Evolutionary conservation across 2,113 vertebrate genomes (phyloP), one percentile per base, ranked within the genome.

Genomic region (Ceyx margarethae): DNA sequence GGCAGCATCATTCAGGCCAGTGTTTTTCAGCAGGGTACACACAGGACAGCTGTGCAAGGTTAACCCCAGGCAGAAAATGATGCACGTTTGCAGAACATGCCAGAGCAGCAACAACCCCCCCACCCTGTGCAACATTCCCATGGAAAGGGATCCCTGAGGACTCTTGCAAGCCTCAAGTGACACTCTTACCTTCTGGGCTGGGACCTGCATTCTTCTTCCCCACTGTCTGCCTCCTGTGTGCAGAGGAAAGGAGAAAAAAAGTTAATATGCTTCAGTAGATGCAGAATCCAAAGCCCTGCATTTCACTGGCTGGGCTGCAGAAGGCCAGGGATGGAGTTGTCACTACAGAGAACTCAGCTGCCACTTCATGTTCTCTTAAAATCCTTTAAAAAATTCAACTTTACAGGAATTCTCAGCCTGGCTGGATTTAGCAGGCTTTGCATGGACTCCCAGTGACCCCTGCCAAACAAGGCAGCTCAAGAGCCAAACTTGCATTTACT

Each of bases 191-290:
- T 99, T 91, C 98, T 98, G 93, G 98, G 98, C 94, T 99, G 99
- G 86, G 98, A 99, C 86, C 98, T 98, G 75, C 98, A 98, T 90
- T 99, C 99, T 86, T 99, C 99, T 73, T 99, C 99, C 79, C 98
- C 98, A 37, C 99, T 99, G 95, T 98, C 99, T 65, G 98, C 98
- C 96, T 99, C 99, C 99, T 99, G 92, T 50, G 68, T 15, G 58
- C 65, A 94, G 1, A 95, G 8, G 40, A 91, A 74, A 94, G 86
- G 91, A 96, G 83, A 94, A 92, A 94, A 73, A 76, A 74, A 87
- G 62, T 96, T 72, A 96, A 45, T 66, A 89, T 9, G 71, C 42
- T 79, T 65, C 37, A 91, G 81, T 43, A 65, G 2, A 75, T 13
- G 67, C 43, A 90, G 40, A 75, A 85, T 60, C 22, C 68, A 37